Evolutionary conservation across 2,797 vertebrate species (phyloP).

Genomic region (Catostomus latipinnis): DNA sequence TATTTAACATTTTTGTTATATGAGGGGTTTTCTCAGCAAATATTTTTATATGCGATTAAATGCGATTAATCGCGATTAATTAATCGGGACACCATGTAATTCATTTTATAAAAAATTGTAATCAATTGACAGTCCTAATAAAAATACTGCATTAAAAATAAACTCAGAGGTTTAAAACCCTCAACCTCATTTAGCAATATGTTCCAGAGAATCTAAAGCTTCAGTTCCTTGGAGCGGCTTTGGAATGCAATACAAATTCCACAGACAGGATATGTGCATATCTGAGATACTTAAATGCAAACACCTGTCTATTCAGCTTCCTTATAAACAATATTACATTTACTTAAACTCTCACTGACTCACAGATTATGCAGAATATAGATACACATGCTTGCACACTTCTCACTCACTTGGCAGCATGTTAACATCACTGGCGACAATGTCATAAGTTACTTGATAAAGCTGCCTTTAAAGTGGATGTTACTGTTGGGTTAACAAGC

Average conservation of each 20-base stretch:
- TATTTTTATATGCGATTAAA: too few species aligned
- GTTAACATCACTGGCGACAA: not conserved
- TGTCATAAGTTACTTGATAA: not conserved
- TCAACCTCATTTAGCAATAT: not conserved
- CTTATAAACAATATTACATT: constrained; percentile 20
- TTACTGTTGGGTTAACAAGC: not conserved
- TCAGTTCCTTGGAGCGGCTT: constrained; percentile 14
- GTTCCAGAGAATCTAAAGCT: constrained; percentile 1
- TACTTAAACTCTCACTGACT: not conserved
- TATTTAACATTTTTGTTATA: too few species aligned
- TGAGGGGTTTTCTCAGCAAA: too few species aligned
- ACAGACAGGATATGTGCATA: constrained; percentile 42
- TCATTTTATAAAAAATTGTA: too few species aligned
- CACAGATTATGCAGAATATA: constrained; percentile 14
- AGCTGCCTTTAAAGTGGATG: not conserved
- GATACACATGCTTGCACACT: constrained; percentile 15
- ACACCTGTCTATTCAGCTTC: constrained; percentile 20
- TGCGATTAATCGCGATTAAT: too few species aligned
- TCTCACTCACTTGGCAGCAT: not conserved
- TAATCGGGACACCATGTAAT: too few species aligned
- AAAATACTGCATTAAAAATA: constrained; percentile 8
- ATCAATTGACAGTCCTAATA: too few species aligned
- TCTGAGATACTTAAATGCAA: constrained; percentile 26
- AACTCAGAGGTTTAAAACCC: constrained; percentile 10
- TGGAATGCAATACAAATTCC: constrained; percentile 48